Evolutionary conservation across 2,888 invertebrate genomes (phyloP), one percentile per base, ranked within the genome.

Genomic region (Dolichopus griseipennis): DNA sequence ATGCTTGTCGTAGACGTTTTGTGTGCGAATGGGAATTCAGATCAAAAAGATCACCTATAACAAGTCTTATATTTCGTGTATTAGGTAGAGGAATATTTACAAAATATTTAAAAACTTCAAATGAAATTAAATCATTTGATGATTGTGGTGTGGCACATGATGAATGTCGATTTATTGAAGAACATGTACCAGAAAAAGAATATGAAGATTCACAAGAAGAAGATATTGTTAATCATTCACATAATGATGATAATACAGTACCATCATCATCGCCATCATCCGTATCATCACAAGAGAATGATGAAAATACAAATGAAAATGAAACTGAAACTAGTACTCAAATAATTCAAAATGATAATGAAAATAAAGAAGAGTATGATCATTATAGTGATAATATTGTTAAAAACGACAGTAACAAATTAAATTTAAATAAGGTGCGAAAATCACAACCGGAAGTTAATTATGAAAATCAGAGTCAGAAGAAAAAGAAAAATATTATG

Each of bases 1-100:
- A 75, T 10, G 78, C 79, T 8, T 85, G 85, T 69, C 83, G 81
- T 70, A 82, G 79, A 70, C 81, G 83, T 69, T 84, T 85, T 72
- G 78, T 84, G 10, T 85, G 85, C 70, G 83, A 84, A 77, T 81
- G 83, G 73, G 83, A 84, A 71, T 83, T 81, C 71, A 80, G 78
- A 37, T 79, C 83, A 2, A 79, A 79, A 69, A 70, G 74, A 10
- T 82, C 79, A 75, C 76, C 81, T 12, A 66, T 81, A 62, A 78
- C 78, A 3, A 74, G 76, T 68, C 77, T 81, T 76, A 79, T 78
- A 9, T 80, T 80, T 71, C 77, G 79, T 20, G 75, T 81, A 41
- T 74, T 81, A n/a, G 80, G 80, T 4, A 77, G 75, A 12, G 78
- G 78, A 8, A 75, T 81, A 70, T 80, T 81, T 69, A 75, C 74